Base-by-base conservation (phyloP, 2,888 invertebrate species). In the Cephus nigrinus region DNA sequence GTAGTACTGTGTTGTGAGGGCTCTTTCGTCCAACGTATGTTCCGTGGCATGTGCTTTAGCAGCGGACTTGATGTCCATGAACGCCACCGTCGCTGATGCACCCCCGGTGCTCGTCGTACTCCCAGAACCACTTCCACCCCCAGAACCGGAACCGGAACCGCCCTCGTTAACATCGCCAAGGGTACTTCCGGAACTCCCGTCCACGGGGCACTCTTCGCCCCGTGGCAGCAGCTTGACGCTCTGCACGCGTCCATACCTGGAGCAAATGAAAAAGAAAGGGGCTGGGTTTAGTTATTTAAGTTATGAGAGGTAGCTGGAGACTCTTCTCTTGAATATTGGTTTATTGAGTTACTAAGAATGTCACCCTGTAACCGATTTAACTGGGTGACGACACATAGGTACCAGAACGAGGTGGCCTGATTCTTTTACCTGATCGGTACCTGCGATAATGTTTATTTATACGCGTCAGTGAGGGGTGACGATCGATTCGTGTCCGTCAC, bases 31-130 rank as follows among this genome's bases (percentile, higher is more conserved):
- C 93, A 98, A 92, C 92, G 96, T 96, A 93, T 97, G 97, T 92
- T 97, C 97, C 89, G 95, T 95, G 92, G 96, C 96, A 93, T 97
- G 97, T 87, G 98, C 97, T 93, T 98, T 98, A 91, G 97, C 95
- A 92, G 98, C 98, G 90, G 97, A 97, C 93, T 97, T 97, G 94
- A 98, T 98, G 94, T 98, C 98, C 95, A 98, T 97, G 94, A 98
- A 98, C 93, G 97, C 97, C 93, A 97, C 97, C 92, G 97, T 96
- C 92, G 97, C 97, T 93, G 96, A 96, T 92, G 95, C 93, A 91
- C 95, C 93, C 91, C 93, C 92, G 92, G 93, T 94, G 92, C 93
- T 93, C 92, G 93, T 92, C 91, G 90, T 88, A 87, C 93, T 92
- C 89, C 92, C 92, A 89, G 93, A 92, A 82, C 85, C 82, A 55